Conservation (phyloP, 37 sponge, comb jelly and placozoan genomes). For the Geodia barretti region DNA sequence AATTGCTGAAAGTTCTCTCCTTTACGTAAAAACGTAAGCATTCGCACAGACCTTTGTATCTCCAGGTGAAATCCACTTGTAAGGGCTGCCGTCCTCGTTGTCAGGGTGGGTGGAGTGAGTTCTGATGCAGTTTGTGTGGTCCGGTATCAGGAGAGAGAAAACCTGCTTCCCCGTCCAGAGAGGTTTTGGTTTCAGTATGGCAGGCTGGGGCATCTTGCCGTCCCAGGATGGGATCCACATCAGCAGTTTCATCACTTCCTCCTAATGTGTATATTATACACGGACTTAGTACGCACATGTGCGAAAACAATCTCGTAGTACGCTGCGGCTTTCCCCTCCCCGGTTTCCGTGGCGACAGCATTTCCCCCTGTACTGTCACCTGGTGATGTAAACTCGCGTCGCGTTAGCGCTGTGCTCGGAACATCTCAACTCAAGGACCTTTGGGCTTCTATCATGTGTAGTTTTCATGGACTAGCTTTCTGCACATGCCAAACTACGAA, state of each 20-base stretch:
- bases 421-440: too few relatives aligned
- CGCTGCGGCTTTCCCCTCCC: too few relatives aligned
- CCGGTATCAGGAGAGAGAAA: conserved; percentile 95
- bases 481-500: not conserved
- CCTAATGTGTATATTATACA: conserved; percentile 33
- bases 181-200: conserved; percentile 97
- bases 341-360: too few relatives aligned
- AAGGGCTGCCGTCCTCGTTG: conserved; percentile 90
- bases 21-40: too few relatives aligned
- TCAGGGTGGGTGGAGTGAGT: conserved; percentile 91
- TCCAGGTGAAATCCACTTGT: conserved; percentile 94
- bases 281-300: too few relatives aligned
- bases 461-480: too few relatives aligned
- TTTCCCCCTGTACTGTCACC: too few relatives aligned
- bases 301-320: too few relatives aligned
- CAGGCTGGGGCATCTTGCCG: conserved; percentile 96
- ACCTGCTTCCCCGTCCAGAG: conserved; percentile 99
- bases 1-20: too few relatives aligned
- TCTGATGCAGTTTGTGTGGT: conserved; percentile 86
- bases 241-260: conserved; percentile 95
- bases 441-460: too few relatives aligned
- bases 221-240: conserved; percentile 99
- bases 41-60: conserved; percentile 96
- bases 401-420: too few relatives aligned
- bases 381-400: too few relatives aligned